Conservation (phyloP, 2,797 vertebrate species). For the Hylomyscus alleni region DNA sequence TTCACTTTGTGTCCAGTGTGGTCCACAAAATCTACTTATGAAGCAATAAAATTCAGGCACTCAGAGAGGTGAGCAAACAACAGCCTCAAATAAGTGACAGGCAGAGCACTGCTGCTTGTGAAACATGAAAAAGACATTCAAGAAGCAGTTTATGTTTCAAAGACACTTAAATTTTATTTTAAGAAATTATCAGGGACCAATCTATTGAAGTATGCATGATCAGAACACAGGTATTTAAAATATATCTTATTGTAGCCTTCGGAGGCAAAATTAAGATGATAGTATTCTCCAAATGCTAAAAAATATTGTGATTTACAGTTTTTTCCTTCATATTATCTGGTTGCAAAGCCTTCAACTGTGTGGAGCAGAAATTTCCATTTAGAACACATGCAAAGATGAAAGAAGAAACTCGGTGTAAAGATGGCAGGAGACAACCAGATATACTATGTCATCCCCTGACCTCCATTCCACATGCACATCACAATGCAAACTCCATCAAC, state of each 20-base stretch:
- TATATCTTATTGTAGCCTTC: not conserved
- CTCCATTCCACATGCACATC: not conserved
- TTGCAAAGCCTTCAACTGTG: not conserved
- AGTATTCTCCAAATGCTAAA: not conserved
- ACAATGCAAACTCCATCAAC: not conserved
- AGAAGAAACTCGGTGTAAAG: not conserved
- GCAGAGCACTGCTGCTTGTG: conserved; percentile 69
- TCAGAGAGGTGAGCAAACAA: conserved; percentile 57
- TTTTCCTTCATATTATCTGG: not conserved
- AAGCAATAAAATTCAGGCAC: conserved; percentile 67
- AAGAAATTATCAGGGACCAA: not conserved
- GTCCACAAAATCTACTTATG: not conserved
- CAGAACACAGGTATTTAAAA: conserved; percentile 37
- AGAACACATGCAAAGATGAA: not conserved
- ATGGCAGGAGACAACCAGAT: not conserved
- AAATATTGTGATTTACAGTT: not conserved
- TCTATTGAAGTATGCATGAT: conserved; percentile 14
- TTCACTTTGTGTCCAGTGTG: conserved; percentile 72
- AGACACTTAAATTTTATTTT: not conserved
- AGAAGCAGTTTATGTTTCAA: too few relatives aligned
- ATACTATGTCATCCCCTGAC: not conserved
- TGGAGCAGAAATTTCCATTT: not conserved
- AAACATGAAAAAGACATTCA: conserved; percentile 50
- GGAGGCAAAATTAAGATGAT: not conserved
- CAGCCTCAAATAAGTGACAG: not conserved